Base-by-base conservation (phyloP, 2,113 vertebrate genomes). In the Ammodytes marinus region DNA sequence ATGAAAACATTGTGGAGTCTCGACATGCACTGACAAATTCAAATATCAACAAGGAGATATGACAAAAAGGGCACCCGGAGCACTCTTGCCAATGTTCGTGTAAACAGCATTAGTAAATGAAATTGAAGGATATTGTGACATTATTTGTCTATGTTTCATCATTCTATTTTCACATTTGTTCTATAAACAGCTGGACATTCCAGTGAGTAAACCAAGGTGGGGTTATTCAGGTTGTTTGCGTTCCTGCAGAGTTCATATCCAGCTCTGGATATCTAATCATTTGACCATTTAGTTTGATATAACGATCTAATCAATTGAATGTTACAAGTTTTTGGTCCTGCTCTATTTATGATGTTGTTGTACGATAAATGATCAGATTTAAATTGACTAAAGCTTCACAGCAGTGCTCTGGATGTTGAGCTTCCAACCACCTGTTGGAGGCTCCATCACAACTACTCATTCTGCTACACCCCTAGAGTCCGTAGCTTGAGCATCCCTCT, bases 1-100 rank as follows among this genome's bases (percentile, higher is more conserved):
- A 93, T 94, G 93, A 92, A 95, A 95, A 95, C 93, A 95, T 91
- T 91, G 88, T 69, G 79, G 87, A 91, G 81, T 93, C 87, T 82
- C 60, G 84, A 93, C 91, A 87, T 87, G 90, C 83, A 83, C 83
- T 90, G 91, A 94, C 87, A 77, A 90, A 94, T 92, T 94, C 85
- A 91, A 94, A 94, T 64, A 92, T 95, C 92, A 95, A 95, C 93
- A 94, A 85, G 77, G 83, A 93, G 91, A 94, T 93, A 94, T 94
- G 91, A 95, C 90, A 84, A 85, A 89, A 90, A 88, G 86, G 86
- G 85, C 82, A 91, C 82, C 82, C 68, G 15, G 63, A 92, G 86
- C 75, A 63, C 68, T 76, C 84, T 27, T 88, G 91, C 91, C 87
- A 91, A 46, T 63, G 74, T 61, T 91, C 6, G 2, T 61, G 76